Evolutionary conservation across 2,888 invertebrate genomes (phyloP), one percentile per base, ranked within the genome.

Genomic region (Euplexia lucipara): DNA sequence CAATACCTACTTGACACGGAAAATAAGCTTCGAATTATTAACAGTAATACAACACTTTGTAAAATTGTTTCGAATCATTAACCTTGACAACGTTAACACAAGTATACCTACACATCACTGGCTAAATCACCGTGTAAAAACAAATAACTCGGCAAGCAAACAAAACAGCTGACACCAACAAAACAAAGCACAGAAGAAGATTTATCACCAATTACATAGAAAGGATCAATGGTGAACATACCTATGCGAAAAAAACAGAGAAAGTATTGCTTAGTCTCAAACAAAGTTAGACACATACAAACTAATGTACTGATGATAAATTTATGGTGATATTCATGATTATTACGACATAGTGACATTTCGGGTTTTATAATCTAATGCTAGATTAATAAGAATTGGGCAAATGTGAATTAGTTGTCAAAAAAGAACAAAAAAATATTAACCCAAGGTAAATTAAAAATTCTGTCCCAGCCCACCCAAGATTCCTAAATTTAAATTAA

Each of bases 181-280:
- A 75, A 71, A 78, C 61, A 72, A 63, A 68, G 53, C 57, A 26
- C 12, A 52, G 70, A 80, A 82, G 62, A 73, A 73, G 80, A 80
- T 80, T 82, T 80, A 80, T 82, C 54, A 53, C 63, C 82, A 80
- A 80, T 80, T 71, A 81, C 69, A 52, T 60, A 73, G 54, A 82
- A 82, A 76, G 80, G 79, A 63, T 62, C 61, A 72, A 75, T 58
- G 22, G 69, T 53, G 49, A 70, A 70, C 54, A 66, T 71, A 80
- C 76, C 79, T 82, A 65, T 49, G 61, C 22, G 45, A 44, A 54
- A 65, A 44, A 75, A 75, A 72, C 53, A 69, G 59, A 45, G 26
- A 63, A 66, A 64, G 30, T 64, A 53, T 58, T 47, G 81, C 70
- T 64, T 54, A 59, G 53, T 59, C 14, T 16, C 44, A 22, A 60